Evolutionary conservation across 2,113 vertebrate genomes (phyloP).

Genomic region (Erinaceus europaeus): DNA sequence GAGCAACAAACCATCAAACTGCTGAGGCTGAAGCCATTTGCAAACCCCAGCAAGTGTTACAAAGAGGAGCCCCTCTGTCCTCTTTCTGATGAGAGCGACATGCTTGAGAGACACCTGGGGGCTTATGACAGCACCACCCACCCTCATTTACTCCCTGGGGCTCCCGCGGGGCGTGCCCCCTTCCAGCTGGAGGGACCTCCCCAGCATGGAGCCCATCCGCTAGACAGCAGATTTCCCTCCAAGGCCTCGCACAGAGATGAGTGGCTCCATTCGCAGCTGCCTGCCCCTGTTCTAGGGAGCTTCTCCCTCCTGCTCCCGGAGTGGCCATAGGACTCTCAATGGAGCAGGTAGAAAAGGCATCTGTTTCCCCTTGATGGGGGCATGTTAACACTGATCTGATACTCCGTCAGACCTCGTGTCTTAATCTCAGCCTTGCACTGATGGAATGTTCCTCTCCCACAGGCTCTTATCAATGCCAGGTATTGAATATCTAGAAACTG

Average conservation of each 20-base stretch:
- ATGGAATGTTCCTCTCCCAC: constrained; percentile 50
- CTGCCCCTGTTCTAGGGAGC: constrained; percentile 21
- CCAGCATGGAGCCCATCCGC: constrained; percentile 20
- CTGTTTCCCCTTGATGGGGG: constrained; percentile 51
- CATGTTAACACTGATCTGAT: constrained; percentile 21
- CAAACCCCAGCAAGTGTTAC: constrained; percentile 16
- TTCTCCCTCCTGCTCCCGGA: constrained; percentile 6
- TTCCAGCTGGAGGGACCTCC: not conserved
- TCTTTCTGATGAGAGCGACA: constrained; percentile 48
- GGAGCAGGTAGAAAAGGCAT: constrained; percentile 51
- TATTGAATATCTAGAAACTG: constrained; percentile 46
- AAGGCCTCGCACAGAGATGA: constrained; percentile 40
- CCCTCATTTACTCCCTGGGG: not conserved
- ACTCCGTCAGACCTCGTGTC: constrained; percentile 26
- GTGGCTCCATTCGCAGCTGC: constrained; percentile 52
- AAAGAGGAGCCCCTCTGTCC: not conserved
- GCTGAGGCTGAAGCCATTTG: constrained; percentile 30
- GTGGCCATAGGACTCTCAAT: constrained; percentile 47
- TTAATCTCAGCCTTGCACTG: constrained; percentile 60
- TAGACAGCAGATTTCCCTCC: constrained; percentile 35
- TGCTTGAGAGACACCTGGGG: not conserved
- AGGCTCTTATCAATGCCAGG: constrained; percentile 21
- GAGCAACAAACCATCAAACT: constrained; percentile 24
- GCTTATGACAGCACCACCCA: not conserved
- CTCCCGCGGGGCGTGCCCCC: not conserved